Base-by-base conservation (phyloP, 2,888 invertebrate species). In the Pammene aurita region DNA sequence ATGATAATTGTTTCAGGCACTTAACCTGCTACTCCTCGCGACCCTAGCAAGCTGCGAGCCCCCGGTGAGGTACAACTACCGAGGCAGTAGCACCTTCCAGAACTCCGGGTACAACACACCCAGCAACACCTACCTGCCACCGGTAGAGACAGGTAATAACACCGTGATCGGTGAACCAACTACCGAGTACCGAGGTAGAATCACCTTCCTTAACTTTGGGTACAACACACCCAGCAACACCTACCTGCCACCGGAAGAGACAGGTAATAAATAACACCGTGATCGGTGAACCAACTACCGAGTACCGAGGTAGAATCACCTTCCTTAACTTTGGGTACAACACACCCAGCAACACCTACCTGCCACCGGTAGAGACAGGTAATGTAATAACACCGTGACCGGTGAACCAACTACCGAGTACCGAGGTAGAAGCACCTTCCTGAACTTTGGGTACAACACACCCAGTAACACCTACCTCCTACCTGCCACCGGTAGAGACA, bases 361-460 rank as follows among this genome's bases (percentile, higher is more conserved):
- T 86, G 46, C 87, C 92, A 0, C 89, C 92, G 0, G 54, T 54
- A 34, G 81, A 75, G 46, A 75, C 83, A 70, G 86, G 10, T 44
- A 11, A n/a, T n/a, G 87, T 90, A 74, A 46, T n/a, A 1, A 16
- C 14, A 10, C 38, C 10, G n/a, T 14, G 14, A 5, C 5, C 44
- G 13, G 84, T 87, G 0, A 87, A 87, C n/a, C 75, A 87, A 86
- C 76, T 88, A 87, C 76, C 80, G 84, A 78, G 84, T 88, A 87
- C 76, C 80, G 84, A 78, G 84, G 63, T 67, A 81, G n/a, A 82
- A 85, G 0, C 35, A 78, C 76, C 50, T 80, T 74, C 71, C 72
- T 70, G 26, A 71, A 70, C 42, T 62, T 66, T 16, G 73, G 70
- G 63, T 83, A 80, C 58, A 81, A 79, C 60, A 74, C 82, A 0